Conservation (phyloP, 2,113 vertebrate genomes). For the Lepus americanus region DNA sequence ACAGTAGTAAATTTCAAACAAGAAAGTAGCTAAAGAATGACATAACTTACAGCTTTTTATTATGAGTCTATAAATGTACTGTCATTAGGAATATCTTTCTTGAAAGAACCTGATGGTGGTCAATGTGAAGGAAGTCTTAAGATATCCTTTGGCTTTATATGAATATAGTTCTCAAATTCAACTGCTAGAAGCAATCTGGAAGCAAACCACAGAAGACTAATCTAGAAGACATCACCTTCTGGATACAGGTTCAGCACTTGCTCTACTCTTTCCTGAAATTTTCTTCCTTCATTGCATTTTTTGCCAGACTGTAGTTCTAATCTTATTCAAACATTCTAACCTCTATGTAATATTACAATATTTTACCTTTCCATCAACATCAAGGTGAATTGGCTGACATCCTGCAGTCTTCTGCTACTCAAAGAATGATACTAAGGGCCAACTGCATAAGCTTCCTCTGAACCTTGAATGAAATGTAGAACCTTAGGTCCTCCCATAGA, state of each 20-base stretch:
- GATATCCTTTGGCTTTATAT: neutral
- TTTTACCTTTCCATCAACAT: neutral
- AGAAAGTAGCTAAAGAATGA: neutral
- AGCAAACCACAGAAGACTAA: neutral
- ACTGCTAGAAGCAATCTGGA: neutral
- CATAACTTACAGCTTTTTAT: neutral
- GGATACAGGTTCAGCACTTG: neutral
- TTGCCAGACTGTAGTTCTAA: neutral
- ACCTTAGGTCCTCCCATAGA: neutral
- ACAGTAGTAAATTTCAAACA: neutral
- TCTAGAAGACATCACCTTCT: neutral
- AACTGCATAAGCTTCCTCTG: neutral
- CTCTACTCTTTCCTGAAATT: neutral
- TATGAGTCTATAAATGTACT: neutral
- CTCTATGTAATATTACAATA: neutral
- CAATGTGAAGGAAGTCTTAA: neutral
- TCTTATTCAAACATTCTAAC: neutral
- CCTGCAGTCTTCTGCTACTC: neutral
- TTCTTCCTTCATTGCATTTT: neutral
- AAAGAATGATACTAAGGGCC: neutral
- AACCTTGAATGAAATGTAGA: neutral
- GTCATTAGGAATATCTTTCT: neutral
- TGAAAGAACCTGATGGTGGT: neutral
- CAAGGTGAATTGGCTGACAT: neutral
- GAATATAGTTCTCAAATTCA: conserved; percentile 12